phyloP scores from a whole-genome alignment of 2,113 vertebrate species.

The Gorilla gorilla region DNA sequence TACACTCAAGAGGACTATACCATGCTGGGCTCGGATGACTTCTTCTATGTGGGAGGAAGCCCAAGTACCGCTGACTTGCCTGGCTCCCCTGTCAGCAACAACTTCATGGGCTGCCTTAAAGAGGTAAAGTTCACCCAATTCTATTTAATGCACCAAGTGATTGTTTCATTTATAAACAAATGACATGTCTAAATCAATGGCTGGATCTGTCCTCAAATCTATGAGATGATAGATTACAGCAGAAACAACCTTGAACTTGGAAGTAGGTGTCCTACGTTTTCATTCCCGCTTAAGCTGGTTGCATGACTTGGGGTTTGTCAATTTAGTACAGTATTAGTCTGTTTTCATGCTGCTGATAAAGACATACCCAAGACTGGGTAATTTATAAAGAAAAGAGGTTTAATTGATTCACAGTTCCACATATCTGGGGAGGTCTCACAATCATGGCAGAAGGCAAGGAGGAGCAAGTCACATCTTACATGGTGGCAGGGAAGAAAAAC shows the following conservation, averaged over 20 bases:
- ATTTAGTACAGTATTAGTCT: no score
- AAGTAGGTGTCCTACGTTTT: not conserved
- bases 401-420: no score
- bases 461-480: no score
- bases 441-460: no score
- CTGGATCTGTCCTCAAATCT: not conserved
- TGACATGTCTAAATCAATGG: not conserved
- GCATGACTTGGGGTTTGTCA: not conserved
- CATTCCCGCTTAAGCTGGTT: not conserved
- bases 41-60: conserved; percentile 98
- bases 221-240: not conserved
- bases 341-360: no score
- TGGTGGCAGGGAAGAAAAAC: no score
- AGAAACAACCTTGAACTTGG: not conserved
- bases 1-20: conserved; percentile 99
- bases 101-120: conserved; percentile 99
- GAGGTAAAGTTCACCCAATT: conserved; percentile 87
- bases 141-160: not conserved
- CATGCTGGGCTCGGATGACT: conserved; percentile 98
- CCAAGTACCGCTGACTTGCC: conserved; percentile 97
- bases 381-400: no score
- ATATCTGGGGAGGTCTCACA: no score
- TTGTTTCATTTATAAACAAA: not conserved
- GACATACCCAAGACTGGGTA: no score
- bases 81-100: conserved; percentile 99